Percentiles rank a stretch among this genome's conserved stretches.
Conservation (phyloP, 2,888 invertebrate genomes). For the Drosophila prolongata region DNA sequence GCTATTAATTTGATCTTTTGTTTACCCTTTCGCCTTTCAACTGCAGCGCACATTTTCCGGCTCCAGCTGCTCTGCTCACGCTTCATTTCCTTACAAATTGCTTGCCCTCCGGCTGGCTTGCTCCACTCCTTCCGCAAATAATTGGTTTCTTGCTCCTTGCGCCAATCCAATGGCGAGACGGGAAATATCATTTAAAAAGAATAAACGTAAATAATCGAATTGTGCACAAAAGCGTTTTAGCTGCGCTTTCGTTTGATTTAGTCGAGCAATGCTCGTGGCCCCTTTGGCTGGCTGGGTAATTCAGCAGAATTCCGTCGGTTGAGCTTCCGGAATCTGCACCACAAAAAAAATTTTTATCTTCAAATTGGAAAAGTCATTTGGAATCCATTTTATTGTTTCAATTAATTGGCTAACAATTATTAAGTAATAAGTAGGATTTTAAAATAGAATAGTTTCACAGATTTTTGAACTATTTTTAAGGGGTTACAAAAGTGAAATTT, state of each 20-base stretch:
- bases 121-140: conserved; percentile 54
- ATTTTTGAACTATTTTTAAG: too few relatives aligned
- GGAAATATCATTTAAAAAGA: conserved; percentile 75
- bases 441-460: too few relatives aligned
- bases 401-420: too few relatives aligned
- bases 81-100: conserved; percentile 50
- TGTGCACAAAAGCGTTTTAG: conserved; percentile 71
- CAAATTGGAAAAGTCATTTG: too few relatives aligned
- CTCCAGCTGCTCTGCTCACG: conserved; percentile 28
- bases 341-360: not conserved
- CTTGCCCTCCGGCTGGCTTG: conserved; percentile 41
- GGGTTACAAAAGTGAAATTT: too few relatives aligned
- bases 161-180: conserved; percentile 42
- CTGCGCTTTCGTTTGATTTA: conserved; percentile 53
- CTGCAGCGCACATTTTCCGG: conserved; percentile 39
- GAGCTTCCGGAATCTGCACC: conserved; percentile 14
- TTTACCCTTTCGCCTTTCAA: conserved; percentile 52
- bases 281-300: conserved; percentile 21
- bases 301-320: conserved; percentile 10
- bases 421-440: too few relatives aligned
- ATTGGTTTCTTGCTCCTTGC: conserved; percentile 65
- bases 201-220: conserved; percentile 81
- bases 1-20: conserved; percentile 76
- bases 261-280: conserved; percentile 25
- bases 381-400: too few relatives aligned